Evolutionary conservation across 2,797 vertebrate species (phyloP).

Genomic region (Rhinella marina): DNA sequence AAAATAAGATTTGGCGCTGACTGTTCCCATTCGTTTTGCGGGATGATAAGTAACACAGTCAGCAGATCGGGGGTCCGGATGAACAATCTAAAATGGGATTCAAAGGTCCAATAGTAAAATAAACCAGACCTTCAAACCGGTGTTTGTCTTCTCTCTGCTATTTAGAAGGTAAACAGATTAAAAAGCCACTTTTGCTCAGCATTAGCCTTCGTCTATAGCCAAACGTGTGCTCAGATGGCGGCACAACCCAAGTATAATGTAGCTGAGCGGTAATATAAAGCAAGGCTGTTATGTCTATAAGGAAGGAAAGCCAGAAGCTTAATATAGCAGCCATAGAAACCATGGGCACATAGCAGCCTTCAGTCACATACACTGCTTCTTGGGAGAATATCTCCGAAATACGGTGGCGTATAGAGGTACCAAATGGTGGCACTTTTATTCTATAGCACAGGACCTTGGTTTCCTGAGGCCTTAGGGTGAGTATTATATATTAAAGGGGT

Average conservation of each 20-base stretch:
- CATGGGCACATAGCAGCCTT: no score
- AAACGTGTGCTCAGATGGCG: conserved; percentile 26
- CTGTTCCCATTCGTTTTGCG: background rate
- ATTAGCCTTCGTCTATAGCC: conserved; percentile 11
- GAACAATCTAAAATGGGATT: background rate
- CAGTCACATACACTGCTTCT: no score
- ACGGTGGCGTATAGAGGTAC: no score
- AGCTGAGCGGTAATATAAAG: background rate
- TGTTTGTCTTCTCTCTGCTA: conserved; percentile 6
- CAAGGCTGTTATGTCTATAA: background rate
- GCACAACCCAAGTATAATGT: conserved; percentile 39
- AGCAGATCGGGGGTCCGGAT: background rate
- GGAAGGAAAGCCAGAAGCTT: no score
- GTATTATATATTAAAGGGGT: no score
- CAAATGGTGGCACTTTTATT: no score
- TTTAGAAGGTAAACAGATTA: conserved; percentile 52
- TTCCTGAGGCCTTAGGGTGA: no score
- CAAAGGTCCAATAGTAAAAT: background rate
- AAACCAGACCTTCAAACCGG: conserved; percentile 18
- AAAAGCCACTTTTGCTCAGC: conserved; percentile 28
- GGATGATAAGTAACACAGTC: background rate
- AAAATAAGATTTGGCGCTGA: background rate
- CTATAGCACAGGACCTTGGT: no score
- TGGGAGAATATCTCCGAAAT: no score
- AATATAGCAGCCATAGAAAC: no score